Evolutionary conservation across 2,797 vertebrate genomes (phyloP).

Genomic region (Zonotrichia albicollis): DNA sequence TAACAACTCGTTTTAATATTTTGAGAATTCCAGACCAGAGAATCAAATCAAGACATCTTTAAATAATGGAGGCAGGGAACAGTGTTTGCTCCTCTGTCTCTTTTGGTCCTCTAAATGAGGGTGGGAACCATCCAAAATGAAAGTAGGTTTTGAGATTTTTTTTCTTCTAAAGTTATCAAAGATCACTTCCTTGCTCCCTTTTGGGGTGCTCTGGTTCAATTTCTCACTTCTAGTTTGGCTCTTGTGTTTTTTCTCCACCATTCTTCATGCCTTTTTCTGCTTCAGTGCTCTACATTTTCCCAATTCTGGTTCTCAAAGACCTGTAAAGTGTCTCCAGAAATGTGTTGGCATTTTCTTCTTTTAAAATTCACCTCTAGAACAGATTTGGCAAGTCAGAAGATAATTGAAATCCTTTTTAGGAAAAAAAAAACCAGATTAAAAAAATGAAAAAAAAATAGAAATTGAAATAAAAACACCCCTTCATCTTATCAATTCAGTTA

Average conservation of each 20-base stretch:
- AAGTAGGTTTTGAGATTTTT: not conserved
- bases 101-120: not conserved
- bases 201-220: not conserved
- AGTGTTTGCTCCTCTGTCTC: not conserved
- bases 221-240: conserved; percentile 41
- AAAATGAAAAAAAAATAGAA: not conserved
- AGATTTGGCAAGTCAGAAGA: not conserved
- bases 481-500: not conserved
- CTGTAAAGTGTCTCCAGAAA: conserved; percentile 1
- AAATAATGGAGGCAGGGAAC: not conserved
- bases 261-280: not conserved
- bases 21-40: not conserved
- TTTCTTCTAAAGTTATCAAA: not conserved
- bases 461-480: fast-evolving
- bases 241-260: not conserved
- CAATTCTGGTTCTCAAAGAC: not conserved
- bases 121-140: not conserved
- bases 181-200: not conserved
- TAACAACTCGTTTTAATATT: not conserved
- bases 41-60: not conserved
- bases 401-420: not conserved
- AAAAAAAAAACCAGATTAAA: not conserved
- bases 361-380: not conserved
- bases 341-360: not conserved
- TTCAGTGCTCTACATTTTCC: conserved; percentile 4